Evolutionary conservation across 2,113 vertebrate species (phyloP).

Genomic region (Neolamprologus modestus): DNA sequence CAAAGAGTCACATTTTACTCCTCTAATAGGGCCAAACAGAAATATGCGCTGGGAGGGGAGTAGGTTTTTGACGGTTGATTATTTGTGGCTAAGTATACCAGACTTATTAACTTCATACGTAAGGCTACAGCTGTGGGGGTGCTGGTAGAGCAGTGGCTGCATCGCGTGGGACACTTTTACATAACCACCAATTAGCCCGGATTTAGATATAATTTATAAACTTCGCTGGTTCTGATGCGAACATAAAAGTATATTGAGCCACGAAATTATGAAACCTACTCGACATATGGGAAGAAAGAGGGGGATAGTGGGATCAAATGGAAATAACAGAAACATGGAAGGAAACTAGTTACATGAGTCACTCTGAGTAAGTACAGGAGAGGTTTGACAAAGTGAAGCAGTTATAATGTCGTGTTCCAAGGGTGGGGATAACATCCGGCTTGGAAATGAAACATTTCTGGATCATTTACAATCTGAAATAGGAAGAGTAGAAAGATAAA

Average conservation of each 20-base stretch:
- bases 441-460: neutral
- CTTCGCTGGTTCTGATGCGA: neutral
- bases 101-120: neutral
- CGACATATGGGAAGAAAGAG: neutral
- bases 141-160: neutral
- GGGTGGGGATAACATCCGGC: neutral
- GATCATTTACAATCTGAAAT: neutral
- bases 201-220: neutral
- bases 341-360: neutral
- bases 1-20: neutral
- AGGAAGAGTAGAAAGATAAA: neutral
- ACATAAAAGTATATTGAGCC: neutral
- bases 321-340: neutral
- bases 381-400: neutral
- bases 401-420: neutral
- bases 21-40: neutral
- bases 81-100: neutral
- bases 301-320: neutral
- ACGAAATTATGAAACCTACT: neutral
- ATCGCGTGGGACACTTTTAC: neutral
- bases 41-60: neutral
- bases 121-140: neutral
- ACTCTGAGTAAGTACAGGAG: neutral
- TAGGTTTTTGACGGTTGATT: neutral
- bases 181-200: constrained; percentile 2